Percentiles rank a stretch among this genome's conserved stretches.
Evolutionary conservation across 2,888 invertebrate species (phyloP).

Genomic region (Nymphalis c-album): DNA sequence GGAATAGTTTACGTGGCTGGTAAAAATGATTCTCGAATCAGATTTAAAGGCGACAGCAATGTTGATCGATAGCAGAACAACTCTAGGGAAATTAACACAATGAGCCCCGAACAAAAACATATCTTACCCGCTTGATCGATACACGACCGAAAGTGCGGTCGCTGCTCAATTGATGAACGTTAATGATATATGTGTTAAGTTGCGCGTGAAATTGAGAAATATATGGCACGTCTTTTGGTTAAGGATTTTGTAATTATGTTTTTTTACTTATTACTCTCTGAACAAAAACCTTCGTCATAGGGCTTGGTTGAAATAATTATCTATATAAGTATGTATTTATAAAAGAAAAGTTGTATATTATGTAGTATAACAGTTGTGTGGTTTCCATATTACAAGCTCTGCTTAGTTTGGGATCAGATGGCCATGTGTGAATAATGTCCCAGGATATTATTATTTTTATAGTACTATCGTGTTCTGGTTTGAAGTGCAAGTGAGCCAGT

Average conservation of each 20-base stretch:
- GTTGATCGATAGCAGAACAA: conserved; percentile 58
- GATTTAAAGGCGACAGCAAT: conserved; percentile 47
- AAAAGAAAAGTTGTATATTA: too few species aligned
- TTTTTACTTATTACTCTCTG: background rate
- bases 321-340: too few species aligned
- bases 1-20: conserved; percentile 33
- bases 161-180: conserved; percentile 32
- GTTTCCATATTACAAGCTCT: too few species aligned
- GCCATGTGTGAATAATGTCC: too few species aligned
- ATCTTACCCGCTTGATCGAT: conserved; percentile 40
- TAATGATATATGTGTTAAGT: conserved; percentile 18
- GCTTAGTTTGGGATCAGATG: too few species aligned
- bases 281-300: too few species aligned
- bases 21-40: conserved; percentile 33
- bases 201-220: conserved; percentile 33
- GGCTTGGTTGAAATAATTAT: too few species aligned
- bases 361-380: too few species aligned
- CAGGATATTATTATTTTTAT: too few species aligned
- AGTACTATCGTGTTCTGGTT: too few species aligned
- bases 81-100: conserved; percentile 65
- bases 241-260: background rate
- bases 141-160: conserved; percentile 37
- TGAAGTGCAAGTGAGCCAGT: too few species aligned
- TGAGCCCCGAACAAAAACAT: conserved; percentile 46
- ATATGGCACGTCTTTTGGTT: background rate